Conservation (phyloP, 1,140 invertebrate genomes). For the Microvelia longipes region DNA sequence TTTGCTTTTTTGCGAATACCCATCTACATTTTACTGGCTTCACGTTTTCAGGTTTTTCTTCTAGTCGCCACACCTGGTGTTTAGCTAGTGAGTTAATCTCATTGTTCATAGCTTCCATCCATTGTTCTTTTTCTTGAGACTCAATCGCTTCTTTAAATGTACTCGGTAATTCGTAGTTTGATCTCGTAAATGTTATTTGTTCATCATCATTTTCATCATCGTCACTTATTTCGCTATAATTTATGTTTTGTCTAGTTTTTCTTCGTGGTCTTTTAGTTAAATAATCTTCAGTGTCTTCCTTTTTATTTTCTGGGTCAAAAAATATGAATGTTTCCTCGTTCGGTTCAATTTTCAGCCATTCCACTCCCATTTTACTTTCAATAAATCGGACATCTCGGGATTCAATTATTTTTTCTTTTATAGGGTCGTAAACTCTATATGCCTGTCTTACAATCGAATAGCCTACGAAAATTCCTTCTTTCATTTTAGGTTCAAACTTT, state of each 20-base stretch:
- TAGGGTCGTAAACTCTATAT: not conserved
- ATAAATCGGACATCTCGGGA: not conserved
- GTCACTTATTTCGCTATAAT: not conserved
- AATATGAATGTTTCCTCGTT: not conserved
- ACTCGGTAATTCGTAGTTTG: not conserved
- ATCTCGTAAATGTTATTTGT: not conserved
- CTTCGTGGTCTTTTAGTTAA: not conserved
- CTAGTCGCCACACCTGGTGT: not conserved
- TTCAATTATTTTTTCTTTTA: not conserved
- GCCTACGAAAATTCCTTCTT: not conserved
- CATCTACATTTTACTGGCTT: not conserved
- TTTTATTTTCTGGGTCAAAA: not conserved
- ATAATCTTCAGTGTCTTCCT: not conserved
- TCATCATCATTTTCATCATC: not conserved
- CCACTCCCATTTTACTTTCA: not conserved
- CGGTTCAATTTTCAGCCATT: not conserved
- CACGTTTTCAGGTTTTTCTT: not conserved
- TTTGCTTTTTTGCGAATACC: not conserved
- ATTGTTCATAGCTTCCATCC: not conserved
- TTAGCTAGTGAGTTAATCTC: not conserved
- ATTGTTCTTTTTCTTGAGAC: not conserved
- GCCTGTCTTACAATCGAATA: not conserved
- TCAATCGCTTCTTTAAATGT: not conserved
- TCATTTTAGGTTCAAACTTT: not conserved
- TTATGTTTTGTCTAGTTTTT: not conserved